These are phyloP conservation scores for Platysternon megacephalum DNA, from an alignment of 2,113 vertebrate genomes.

Conservation along the genomic window DNA sequence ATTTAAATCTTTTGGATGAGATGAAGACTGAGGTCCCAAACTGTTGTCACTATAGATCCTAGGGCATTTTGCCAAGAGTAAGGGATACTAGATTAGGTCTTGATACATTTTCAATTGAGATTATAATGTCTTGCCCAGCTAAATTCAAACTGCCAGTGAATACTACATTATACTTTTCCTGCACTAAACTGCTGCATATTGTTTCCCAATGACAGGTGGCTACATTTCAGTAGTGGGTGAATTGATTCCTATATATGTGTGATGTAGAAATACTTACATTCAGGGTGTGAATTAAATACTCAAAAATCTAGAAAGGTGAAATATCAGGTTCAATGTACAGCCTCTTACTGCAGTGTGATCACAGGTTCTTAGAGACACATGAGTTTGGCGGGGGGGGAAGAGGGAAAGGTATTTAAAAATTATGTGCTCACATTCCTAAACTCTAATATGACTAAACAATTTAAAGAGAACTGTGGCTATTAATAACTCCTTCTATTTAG, in stretches of 20 bases:
- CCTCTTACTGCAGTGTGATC: not conserved
- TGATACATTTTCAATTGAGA: not conserved
- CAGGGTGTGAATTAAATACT: not conserved
- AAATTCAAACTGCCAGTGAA: not conserved
- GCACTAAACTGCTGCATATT: not conserved
- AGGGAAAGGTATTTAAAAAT: too few species aligned
- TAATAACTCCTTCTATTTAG: not conserved
- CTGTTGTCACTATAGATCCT: not conserved
- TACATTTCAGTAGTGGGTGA: fast-evolving
- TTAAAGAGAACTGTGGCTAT: too few species aligned
- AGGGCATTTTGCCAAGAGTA: not conserved
- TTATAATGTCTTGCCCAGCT: not conserved
- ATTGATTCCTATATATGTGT: not conserved
- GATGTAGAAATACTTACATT: not conserved
- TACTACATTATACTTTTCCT: not conserved
- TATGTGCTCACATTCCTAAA: too few species aligned
- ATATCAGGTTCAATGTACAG: not conserved
- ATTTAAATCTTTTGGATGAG: not conserved
- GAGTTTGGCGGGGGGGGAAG: not conserved
- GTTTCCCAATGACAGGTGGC: not conserved
- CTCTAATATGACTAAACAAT: too few species aligned
- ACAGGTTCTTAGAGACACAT: not conserved
- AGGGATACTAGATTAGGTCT: not conserved
- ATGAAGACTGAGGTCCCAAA: not conserved
- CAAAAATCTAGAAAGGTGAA: not conserved